These are phyloP conservation scores for Micropterix aruncella DNA, from an alignment of 2,888 invertebrate species.

Conservation along the genomic window DNA sequence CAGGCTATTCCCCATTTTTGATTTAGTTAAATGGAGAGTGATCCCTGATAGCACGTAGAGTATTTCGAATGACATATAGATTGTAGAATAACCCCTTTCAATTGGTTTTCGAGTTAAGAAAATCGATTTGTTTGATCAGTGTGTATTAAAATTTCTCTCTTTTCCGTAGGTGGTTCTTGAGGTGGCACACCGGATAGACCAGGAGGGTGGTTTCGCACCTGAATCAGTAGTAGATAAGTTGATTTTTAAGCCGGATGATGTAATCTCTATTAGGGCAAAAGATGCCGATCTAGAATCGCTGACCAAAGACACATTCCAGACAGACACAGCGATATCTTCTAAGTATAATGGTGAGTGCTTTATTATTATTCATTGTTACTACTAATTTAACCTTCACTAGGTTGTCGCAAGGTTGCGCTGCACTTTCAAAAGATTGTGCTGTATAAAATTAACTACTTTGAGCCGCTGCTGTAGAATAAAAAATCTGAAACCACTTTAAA, in stretches of 20 bases:
- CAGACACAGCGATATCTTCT: conserved; percentile 77
- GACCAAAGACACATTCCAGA: conserved; percentile 76
- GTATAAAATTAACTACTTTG: too few relatives aligned
- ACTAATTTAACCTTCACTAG: too few relatives aligned
- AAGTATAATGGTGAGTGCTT: conserved; percentile 61
- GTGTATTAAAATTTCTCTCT: not conserved
- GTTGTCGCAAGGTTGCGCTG: too few relatives aligned
- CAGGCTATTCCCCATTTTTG: too few relatives aligned
- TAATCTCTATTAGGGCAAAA: conserved; percentile 67
- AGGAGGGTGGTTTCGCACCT: conserved; percentile 46
- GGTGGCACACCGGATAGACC: conserved; percentile 70
- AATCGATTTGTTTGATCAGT: not conserved
- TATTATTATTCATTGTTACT: too few relatives aligned
- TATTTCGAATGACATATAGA: conserved; percentile 1
- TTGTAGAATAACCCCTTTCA: too few relatives aligned
- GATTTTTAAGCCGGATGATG: conserved; percentile 73
- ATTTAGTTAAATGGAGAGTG: not conserved
- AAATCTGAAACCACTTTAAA: too few relatives aligned
- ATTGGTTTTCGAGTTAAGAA: too few relatives aligned
- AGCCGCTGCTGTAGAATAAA: too few relatives aligned
- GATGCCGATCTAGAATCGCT: conserved; percentile 86
- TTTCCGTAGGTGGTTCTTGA: conserved; percentile 55
- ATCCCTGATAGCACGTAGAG: too few relatives aligned
- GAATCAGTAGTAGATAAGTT: conserved; percentile 64
- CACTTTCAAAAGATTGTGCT: too few relatives aligned